Conservation (phyloP, 2,113 vertebrate species). For the Philantomba maxwellii region DNA sequence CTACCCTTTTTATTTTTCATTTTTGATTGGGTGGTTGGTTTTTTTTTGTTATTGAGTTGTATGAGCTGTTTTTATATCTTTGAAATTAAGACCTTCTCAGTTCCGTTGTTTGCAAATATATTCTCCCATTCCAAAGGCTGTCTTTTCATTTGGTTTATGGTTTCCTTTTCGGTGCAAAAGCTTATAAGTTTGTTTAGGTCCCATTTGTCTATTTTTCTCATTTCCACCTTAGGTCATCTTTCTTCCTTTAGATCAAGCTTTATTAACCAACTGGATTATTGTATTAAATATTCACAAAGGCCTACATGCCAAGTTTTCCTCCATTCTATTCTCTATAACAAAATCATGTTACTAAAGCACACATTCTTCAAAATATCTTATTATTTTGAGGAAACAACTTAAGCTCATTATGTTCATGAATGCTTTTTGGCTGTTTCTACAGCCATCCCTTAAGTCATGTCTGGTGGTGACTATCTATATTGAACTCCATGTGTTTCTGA, state of each 20-base stretch:
- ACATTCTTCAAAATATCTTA: background rate
- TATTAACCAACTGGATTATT: background rate
- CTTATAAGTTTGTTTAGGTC: background rate
- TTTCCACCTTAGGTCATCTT: background rate
- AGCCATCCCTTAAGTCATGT: background rate
- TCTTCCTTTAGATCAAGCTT: background rate
- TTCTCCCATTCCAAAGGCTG: background rate
- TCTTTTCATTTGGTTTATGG: background rate
- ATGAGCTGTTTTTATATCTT: background rate
- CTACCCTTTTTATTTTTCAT: background rate
- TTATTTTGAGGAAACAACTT: background rate
- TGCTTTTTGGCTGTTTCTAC: background rate
- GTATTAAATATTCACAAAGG: background rate
- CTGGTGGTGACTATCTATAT: background rate
- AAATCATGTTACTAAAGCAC: background rate
- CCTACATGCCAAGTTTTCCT: background rate
- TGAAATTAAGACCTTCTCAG: background rate
- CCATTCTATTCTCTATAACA: background rate
- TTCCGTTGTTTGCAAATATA: background rate
- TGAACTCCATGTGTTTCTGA: background rate
- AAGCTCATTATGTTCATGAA: background rate
- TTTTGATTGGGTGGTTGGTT: background rate
- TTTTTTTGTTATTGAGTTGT: background rate
- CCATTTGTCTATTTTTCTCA: background rate
- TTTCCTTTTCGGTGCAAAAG: background rate